These are phyloP conservation scores for Sebastes iracundus DNA, from an alignment of 2,797 vertebrate species.

Conservation along the genomic window DNA sequence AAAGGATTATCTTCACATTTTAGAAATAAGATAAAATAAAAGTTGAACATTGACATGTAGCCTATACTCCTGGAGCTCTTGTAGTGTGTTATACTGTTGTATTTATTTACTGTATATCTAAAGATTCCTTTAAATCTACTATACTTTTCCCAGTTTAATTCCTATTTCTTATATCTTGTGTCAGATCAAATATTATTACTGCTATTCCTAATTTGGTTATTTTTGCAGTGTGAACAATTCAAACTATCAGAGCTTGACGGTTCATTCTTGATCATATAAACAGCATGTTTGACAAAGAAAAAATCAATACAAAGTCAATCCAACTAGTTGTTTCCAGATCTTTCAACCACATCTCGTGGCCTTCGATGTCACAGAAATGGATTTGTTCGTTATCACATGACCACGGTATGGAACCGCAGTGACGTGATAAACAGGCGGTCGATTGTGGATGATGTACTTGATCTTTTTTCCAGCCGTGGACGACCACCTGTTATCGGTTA, in stretches of 20 bases:
- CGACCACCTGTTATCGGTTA: background rate
- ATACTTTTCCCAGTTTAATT: background rate
- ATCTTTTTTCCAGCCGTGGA: background rate
- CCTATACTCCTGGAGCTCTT: background rate
- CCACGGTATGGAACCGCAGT: no score
- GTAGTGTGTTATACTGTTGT: background rate
- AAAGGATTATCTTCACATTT: background rate
- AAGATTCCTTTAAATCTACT: background rate
- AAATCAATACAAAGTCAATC: background rate
- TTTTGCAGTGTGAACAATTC: background rate
- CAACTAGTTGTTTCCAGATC: background rate
- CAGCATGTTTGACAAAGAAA: background rate
- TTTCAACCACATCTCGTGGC: background rate
- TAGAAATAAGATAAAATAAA: accelerated
- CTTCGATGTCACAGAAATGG: background rate
- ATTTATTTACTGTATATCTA: background rate
- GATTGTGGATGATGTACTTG: background rate
- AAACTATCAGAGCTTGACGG: background rate
- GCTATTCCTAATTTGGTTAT: background rate
- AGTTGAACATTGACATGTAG: background rate
- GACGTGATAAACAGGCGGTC: accelerated
- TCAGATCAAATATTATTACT: background rate
- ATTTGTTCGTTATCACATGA: background rate
- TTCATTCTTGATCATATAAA: background rate
- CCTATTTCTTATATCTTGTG: background rate